A percentile compares a stretch with the other conserved stretches of the same genome.
These are phyloP conservation scores for Drosophila dives DNA, from an alignment of 2,888 invertebrate species.

Conservation along the genomic window DNA sequence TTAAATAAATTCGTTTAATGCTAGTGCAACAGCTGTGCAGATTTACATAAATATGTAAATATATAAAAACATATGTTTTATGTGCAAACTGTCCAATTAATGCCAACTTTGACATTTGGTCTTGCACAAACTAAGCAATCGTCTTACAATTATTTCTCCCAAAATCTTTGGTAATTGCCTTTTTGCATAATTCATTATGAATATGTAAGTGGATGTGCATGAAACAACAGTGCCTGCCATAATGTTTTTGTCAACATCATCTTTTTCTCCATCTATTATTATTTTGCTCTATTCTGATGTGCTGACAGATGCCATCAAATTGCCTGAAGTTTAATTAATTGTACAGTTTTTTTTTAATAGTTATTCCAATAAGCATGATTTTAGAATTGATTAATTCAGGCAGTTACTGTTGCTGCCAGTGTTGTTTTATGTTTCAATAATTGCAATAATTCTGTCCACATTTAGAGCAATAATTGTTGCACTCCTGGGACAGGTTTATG, in stretches of 20 bases:
- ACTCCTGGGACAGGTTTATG: no score
- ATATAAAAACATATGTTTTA: background rate
- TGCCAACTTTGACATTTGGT: background rate
- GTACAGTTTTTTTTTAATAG: background rate
- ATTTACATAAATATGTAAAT: no score
- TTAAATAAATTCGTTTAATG: background rate
- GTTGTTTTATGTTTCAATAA: background rate
- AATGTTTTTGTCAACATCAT: constrained; percentile 5
- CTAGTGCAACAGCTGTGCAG: background rate
- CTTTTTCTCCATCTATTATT: background rate
- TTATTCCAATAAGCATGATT: background rate
- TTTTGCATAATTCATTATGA: background rate
- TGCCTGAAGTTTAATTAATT: background rate
- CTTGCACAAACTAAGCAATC: constrained; percentile 2
- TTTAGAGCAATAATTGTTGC: background rate
- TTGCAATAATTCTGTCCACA: background rate
- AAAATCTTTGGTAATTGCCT: constrained; percentile 9
- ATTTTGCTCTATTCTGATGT: background rate
- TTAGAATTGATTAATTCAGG: background rate
- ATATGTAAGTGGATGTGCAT: background rate
- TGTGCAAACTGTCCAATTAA: background rate
- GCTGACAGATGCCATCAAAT: background rate
- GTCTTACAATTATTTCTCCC: background rate
- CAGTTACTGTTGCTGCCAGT: background rate
- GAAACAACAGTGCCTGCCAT: background rate